Conservation (phyloP, 2,113 vertebrate species). For the Cisticola juncidis region DNA sequence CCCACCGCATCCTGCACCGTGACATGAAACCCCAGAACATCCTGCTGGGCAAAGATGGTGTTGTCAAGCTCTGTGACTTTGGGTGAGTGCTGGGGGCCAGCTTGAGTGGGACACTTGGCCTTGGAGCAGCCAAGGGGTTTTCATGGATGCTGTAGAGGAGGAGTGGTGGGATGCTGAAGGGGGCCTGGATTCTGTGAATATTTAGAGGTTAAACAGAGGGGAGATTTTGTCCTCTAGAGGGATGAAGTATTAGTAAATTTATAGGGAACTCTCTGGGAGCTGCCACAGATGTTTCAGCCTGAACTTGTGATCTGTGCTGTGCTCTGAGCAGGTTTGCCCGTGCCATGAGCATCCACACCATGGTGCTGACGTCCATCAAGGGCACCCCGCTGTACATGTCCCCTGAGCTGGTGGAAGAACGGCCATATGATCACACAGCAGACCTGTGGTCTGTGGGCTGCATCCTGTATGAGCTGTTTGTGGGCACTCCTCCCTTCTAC, state of each 20-base stretch:
- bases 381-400: conserved; percentile 98
- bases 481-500: conserved; percentile 93
- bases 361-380: conserved; percentile 96
- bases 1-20: conserved; percentile 93
- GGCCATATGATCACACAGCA: conserved; percentile 91
- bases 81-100: conserved; percentile 75
- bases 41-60: conserved; percentile 87
- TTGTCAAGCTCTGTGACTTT: conserved; percentile 96
- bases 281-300: not conserved
- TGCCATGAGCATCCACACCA: conserved; percentile 92
- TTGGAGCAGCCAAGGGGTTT: conserved; percentile 73
- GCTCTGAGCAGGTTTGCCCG: conserved; percentile 86
- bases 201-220: not conserved
- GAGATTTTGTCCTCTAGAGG: not conserved
- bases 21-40: conserved; percentile 99
- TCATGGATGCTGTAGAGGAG: not conserved
- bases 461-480: conserved; percentile 93
- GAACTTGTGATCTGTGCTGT: not conserved
- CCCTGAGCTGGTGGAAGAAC: conserved; percentile 93
- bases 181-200: not conserved
- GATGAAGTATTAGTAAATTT: not conserved
- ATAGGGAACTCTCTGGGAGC: not conserved
- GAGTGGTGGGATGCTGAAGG: not conserved
- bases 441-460: conserved; percentile 97
- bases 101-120: not conserved